Evolutionary conservation across 2,797 vertebrate species (phyloP).

Genomic region (Mycteria americana): DNA sequence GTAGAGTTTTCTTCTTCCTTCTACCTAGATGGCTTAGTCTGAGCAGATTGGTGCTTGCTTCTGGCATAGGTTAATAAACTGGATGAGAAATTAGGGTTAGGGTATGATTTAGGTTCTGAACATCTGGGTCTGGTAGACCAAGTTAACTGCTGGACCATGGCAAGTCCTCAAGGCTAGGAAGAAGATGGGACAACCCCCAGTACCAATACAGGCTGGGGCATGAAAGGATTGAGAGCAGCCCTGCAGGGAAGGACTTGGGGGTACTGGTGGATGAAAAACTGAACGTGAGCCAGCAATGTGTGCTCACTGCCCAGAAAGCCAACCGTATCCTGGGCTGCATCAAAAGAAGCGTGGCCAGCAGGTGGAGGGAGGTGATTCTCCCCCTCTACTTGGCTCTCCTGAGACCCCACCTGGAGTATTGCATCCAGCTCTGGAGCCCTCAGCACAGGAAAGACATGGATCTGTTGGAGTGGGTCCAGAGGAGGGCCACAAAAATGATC

Average conservation of each 20-base stretch:
- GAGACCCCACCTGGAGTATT: background rate
- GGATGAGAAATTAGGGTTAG: background rate
- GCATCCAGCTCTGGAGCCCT: rapidly evolving
- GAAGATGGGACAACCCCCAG: background rate
- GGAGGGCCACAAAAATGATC: background rate
- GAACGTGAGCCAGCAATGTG: background rate
- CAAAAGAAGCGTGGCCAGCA: background rate
- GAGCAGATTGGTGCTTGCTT: background rate
- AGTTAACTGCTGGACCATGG: background rate
- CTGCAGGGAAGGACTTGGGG: background rate
- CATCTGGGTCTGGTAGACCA: background rate
- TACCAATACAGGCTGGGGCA: background rate
- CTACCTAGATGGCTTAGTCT: background rate
- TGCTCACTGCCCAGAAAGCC: rapidly evolving
- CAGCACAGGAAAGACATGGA: background rate
- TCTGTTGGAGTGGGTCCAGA: background rate
- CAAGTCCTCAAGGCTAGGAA: background rate
- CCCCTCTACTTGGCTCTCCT: background rate
- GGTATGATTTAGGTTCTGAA: background rate
- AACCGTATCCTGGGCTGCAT: rapidly evolving
- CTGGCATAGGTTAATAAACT: background rate
- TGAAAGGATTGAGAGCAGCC: background rate
- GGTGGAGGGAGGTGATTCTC: background rate
- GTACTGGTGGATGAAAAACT: background rate
- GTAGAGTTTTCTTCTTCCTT: background rate